These are phyloP conservation scores for Neosilurus mollespiculum DNA, from an alignment of 2,797 vertebrate genomes.

Conservation along the genomic window DNA sequence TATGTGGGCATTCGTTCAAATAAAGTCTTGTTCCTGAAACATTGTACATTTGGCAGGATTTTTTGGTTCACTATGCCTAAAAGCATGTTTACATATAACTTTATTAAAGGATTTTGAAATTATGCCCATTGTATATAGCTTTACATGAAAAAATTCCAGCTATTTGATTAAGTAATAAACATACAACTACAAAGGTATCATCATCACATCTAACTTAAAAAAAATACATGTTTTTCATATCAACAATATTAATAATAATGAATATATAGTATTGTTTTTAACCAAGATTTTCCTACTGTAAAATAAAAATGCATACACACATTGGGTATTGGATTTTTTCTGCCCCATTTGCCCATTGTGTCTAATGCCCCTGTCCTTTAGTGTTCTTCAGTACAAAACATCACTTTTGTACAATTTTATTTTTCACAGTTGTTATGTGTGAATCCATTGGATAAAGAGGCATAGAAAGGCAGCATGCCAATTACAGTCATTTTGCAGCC, in stretches of 20 bases:
- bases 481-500: conserved; percentile 58
- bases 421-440: conserved; percentile 41
- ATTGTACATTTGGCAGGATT: neutral
- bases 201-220: neutral
- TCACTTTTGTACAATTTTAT: conserved; percentile 36
- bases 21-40: neutral
- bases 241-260: neutral
- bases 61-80: neutral
- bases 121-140: neutral
- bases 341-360: neutral
- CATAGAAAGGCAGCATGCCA: conserved; percentile 35
- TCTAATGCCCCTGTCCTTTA: neutral
- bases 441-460: conserved; percentile 36
- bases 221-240: neutral
- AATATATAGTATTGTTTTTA: neutral
- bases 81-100: neutral
- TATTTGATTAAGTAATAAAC: neutral
- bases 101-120: neutral
- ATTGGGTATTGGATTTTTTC: neutral
- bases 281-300: neutral
- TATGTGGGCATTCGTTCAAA: neutral
- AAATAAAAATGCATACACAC: neutral
- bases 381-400: conserved; percentile 13
- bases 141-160: neutral
- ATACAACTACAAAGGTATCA: neutral